Percentiles rank a stretch among this genome's conserved stretches.
These are phyloP conservation scores for Vidua chalybeata DNA, from an alignment of 2,113 vertebrate species.

Conservation along the genomic window DNA sequence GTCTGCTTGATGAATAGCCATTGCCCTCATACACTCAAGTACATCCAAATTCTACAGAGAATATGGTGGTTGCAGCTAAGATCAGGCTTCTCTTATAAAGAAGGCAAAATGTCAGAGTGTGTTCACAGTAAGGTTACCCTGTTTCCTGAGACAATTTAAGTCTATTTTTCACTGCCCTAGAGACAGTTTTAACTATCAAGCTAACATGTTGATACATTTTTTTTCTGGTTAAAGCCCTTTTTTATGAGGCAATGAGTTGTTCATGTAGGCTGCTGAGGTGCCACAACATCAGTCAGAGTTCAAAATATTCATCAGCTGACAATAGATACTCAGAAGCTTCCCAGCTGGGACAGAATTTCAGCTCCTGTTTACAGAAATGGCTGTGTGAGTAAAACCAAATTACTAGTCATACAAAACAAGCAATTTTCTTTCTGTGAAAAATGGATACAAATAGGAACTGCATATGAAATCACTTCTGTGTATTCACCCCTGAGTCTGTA, in stretches of 20 bases:
- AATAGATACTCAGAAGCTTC: not conserved
- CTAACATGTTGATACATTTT: not conserved
- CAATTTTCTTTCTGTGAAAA: constrained; percentile 9
- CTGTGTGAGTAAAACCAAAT: constrained; percentile 13
- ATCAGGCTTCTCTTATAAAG: not conserved
- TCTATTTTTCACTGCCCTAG: not conserved
- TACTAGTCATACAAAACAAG: not conserved
- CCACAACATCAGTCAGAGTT: not conserved
- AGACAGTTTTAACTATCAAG: constrained; percentile 8
- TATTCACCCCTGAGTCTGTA: not conserved
- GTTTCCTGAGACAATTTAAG: not conserved
- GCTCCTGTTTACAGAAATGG: constrained; percentile 12
- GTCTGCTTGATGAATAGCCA: not conserved
- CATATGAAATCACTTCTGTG: not conserved
- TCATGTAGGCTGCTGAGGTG: not conserved
- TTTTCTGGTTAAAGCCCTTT: not conserved
- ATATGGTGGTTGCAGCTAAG: not conserved
- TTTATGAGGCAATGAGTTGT: not conserved
- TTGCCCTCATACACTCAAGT: not conserved
- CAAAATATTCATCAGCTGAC: constrained; percentile 3
- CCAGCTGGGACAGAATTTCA: not conserved
- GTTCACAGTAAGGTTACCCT: not conserved
- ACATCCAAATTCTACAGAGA: not conserved
- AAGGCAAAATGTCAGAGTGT: not conserved
- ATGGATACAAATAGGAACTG: not conserved